These are phyloP conservation scores for Cossypha polioptera DNA, from an alignment of 2,797 vertebrate species.

Conservation along the genomic window DNA sequence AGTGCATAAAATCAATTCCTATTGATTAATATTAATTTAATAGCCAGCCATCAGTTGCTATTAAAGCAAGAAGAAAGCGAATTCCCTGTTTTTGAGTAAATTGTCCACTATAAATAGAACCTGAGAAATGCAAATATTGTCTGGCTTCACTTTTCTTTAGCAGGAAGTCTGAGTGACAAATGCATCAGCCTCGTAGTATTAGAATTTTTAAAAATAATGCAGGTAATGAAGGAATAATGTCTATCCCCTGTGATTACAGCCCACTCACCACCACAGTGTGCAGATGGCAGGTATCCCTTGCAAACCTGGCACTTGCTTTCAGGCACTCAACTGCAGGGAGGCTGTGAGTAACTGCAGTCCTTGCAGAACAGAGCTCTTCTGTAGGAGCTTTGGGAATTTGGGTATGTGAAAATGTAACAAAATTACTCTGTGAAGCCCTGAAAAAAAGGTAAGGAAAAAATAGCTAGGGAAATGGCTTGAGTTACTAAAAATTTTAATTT, in stretches of 20 bases:
- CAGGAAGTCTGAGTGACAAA: background rate
- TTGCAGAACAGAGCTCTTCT: background rate
- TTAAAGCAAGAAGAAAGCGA: background rate
- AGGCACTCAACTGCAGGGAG: background rate
- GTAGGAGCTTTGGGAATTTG: conserved; percentile 11
- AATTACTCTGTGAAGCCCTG: conserved; percentile 37
- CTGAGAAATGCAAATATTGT: background rate
- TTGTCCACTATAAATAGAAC: background rate
- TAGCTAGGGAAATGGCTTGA: conserved; percentile 28
- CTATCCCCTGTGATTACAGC: background rate
- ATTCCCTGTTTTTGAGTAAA: background rate
- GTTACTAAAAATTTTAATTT: conserved; percentile 51
- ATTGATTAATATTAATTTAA: background rate
- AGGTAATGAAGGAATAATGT: background rate
- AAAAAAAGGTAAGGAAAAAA: conserved; percentile 41
- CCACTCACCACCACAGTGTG: background rate
- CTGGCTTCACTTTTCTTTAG: background rate
- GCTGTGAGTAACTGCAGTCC: background rate
- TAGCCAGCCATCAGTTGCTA: background rate
- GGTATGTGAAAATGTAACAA: background rate
- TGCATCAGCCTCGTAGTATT: background rate
- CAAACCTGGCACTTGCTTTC: background rate
- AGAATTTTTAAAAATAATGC: background rate
- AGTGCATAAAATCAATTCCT: background rate
- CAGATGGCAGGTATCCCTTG: background rate